Base-by-base conservation (phyloP, 2,113 vertebrate genomes). In the Ibidorhyncha struthersii region DNA sequence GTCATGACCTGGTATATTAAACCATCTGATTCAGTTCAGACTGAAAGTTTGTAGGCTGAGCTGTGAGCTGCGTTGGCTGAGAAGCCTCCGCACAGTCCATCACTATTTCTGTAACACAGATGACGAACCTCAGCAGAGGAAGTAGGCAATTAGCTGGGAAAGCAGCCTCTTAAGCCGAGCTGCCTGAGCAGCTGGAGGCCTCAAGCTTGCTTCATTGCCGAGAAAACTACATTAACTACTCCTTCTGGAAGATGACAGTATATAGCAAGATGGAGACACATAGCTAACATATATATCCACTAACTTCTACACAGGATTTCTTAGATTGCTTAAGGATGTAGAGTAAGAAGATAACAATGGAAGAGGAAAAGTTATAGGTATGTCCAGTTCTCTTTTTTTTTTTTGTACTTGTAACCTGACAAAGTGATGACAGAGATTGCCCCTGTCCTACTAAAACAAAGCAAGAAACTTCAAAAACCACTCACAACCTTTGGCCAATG, bases 111-210 rank as follows among this genome's bases (percentile, higher is more conserved):
- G 79, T 83, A 87, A 82, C 0, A 1, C 95, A 92, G 95, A 96
- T 96, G 96, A 96, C 49, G 3, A 95, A 95, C 66, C 90, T 94
- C 96, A 52, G 82, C 96, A 96, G 92, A 96, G 96, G 96, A 97
- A 96, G 92, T 34, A 72, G 55, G 78, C 93, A 96, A 96, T 96
- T 96, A 97, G 87, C 95, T 94, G 82, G 95, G 92, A 88, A 95
- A 95, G 92, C 90, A 92, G 80, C 95, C 92, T 90, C 92, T 93
- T 62, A 70, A 71, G 11, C 15, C 0, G 49, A 88, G 96, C 90
- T 96, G 96, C 95, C 93, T 93, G 73, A 96, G 79, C 96, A 97
- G 96, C 96, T 96, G 93, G 93, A 95, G 85, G 74, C 91, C 82
- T 93, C 62, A 30, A 66, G 87, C 49, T 67, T 52, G 52, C 36